These are phyloP conservation scores for Sebastes diploproa DNA, from an alignment of 2,797 vertebrate genomes.

Conservation along the genomic window DNA sequence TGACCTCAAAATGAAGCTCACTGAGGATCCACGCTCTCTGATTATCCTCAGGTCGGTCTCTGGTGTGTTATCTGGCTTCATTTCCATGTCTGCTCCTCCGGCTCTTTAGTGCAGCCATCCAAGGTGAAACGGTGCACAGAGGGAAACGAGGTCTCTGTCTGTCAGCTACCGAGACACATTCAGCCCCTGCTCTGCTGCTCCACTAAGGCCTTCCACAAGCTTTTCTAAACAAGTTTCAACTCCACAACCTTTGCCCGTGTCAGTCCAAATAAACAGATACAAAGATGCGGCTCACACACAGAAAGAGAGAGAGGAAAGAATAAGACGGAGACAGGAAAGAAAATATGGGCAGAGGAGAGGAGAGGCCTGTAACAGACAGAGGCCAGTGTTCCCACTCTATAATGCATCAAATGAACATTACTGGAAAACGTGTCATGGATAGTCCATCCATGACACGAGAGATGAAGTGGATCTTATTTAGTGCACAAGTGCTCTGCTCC, in stretches of 20 bases:
- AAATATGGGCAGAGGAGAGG: slow-evolving; percentile 4
- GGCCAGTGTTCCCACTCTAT: not conserved
- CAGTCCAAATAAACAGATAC: slow-evolving; percentile 68
- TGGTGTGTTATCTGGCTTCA: slow-evolving; percentile 28
- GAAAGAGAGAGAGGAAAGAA: not conserved
- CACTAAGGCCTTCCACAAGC: slow-evolving; percentile 39
- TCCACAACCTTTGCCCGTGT: slow-evolving; percentile 52
- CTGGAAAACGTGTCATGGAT: slow-evolving; percentile 3
- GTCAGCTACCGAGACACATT: slow-evolving; percentile 49
- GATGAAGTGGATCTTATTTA: slow-evolving; percentile 34
- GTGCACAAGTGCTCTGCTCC: slow-evolving; percentile 14
- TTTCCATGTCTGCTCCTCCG: slow-evolving; percentile 29
- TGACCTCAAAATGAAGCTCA: slow-evolving; percentile 28
- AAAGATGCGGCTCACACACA: slow-evolving; percentile 33
- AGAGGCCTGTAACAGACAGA: not conserved
- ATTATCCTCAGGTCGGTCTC: slow-evolving; percentile 38
- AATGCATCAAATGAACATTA: slow-evolving; percentile 18
- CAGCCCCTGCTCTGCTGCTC: slow-evolving; percentile 42
- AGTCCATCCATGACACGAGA: not conserved
- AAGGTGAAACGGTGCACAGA: slow-evolving; percentile 54
- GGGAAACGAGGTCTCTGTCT: slow-evolving; percentile 45
- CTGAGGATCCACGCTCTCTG: not conserved
- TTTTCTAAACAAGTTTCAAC: slow-evolving; percentile 61
- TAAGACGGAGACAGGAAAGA: slow-evolving; percentile 29
- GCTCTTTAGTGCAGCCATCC: slow-evolving; percentile 50